Conservation (phyloP, 1,140 invertebrate species). For the Lepidurus couesii region DNA sequence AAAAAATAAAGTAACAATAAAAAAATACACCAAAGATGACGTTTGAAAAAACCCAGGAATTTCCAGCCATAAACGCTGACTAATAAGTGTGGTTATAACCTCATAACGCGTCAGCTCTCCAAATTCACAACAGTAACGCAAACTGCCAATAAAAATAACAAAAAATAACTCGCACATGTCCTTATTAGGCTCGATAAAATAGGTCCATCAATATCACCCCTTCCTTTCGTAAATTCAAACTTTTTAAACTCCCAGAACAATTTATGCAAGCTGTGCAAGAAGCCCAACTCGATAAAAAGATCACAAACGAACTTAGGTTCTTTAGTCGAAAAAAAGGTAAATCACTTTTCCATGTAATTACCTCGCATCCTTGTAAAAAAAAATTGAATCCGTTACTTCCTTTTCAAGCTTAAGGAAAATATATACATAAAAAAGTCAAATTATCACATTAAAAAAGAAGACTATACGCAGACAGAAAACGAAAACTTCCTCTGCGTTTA, state of each 20-base stretch:
- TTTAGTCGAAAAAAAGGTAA: background rate
- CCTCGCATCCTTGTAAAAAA: background rate
- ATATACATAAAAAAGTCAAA: too few species aligned
- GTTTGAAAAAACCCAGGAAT: too few species aligned
- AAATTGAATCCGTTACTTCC: too few species aligned
- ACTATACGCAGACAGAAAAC: too few species aligned
- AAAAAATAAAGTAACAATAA: background rate
- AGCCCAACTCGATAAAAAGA: constrained; percentile 10
- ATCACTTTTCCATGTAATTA: background rate
- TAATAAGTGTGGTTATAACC: background rate
- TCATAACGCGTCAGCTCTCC: background rate
- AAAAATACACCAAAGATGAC: background rate
- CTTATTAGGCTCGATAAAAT: background rate
- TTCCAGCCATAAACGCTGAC: background rate
- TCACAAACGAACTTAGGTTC: background rate
- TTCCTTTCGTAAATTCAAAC: background rate
- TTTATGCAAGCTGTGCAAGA: background rate
- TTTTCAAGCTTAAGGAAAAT: too few species aligned
- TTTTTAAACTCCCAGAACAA: background rate
- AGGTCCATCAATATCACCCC: background rate
- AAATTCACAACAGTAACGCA: background rate
- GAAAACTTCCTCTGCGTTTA: too few species aligned
- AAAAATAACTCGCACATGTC: background rate
- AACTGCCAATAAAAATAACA: background rate
- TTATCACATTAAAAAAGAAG: too few species aligned